These are phyloP conservation scores for Drosophila nr. perissopoda DNA, from an alignment of 2,888 invertebrate genomes.

Conservation along the genomic window DNA sequence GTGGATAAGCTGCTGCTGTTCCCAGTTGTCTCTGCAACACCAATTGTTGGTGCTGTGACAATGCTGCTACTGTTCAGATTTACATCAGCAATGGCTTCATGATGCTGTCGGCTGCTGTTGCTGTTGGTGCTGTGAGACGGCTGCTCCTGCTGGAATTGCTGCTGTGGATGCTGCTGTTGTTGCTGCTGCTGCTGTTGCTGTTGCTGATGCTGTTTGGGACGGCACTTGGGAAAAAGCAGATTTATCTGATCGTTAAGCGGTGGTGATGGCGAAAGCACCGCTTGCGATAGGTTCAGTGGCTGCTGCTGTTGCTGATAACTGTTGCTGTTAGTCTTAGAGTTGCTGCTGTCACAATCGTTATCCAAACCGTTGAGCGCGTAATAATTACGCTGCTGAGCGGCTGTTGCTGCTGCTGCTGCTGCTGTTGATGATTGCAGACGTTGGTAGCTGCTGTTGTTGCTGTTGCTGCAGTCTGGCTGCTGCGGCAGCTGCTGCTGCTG, in stretches of 20 bases:
- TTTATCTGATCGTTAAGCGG: conserved; percentile 90
- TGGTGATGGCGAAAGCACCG: conserved; percentile 86
- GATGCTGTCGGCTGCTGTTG: conserved; percentile 54
- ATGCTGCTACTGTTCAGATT: conserved; percentile 52
- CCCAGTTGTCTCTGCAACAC: conserved; percentile 36
- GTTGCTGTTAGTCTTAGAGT: conserved; percentile 40
- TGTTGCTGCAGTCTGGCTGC: conserved; percentile 45
- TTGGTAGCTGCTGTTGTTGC: conserved; percentile 38
- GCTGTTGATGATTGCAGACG: conserved; percentile 42
- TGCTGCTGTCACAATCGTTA: conserved; percentile 52
- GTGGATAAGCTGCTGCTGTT: conserved; percentile 17
- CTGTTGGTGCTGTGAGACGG: conserved; percentile 17
- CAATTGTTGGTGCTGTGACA: conserved; percentile 23
- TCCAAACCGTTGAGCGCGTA: conserved; percentile 59
- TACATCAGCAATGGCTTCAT: conserved; percentile 52
- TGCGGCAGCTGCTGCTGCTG: conserved; percentile 49
- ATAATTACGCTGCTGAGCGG: conserved; percentile 45
- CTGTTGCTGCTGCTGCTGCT: conserved; percentile 26
- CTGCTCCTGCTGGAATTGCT: conserved; percentile 49
- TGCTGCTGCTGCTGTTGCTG: conserved; percentile 36
- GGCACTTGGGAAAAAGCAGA: conserved; percentile 94
- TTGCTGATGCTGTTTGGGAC: conserved; percentile 86
- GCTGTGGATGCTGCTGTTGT: conserved; percentile 39
- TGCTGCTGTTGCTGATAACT: conserved; percentile 53
- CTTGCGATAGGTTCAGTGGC: conserved; percentile 72